Evolutionary conservation across 2,113 vertebrate species (phyloP).

Genomic region (Brachionichthys hirsutus): DNA sequence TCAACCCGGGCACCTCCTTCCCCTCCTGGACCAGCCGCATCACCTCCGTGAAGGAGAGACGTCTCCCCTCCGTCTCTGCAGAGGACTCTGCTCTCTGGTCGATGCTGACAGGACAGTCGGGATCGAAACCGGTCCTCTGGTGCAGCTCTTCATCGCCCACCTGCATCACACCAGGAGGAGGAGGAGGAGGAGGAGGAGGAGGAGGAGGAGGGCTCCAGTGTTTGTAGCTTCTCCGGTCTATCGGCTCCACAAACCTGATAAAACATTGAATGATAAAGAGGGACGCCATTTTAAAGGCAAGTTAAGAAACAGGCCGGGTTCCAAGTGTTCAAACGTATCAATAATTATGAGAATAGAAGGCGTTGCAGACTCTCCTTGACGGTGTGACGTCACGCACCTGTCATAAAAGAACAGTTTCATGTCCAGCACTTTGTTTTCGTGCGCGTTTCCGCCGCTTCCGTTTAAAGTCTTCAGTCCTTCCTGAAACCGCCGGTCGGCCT

Average conservation of each 20-base stretch:
- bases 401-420: conserved; percentile 75
- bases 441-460: neutral
- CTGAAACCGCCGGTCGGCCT: conserved; percentile 56
- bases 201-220: conserved; percentile 37
- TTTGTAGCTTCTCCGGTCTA: conserved; percentile 59
- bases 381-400: conserved; percentile 62
- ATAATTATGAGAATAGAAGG: too few relatives aligned
- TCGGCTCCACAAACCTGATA: conserved; percentile 77
- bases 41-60: conserved; percentile 76
- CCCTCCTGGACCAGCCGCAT: conserved; percentile 76
- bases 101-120: conserved; percentile 21
- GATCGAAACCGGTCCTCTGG: neutral
- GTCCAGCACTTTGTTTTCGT: conserved; percentile 38
- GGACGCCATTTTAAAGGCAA: neutral
- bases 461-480: conserved; percentile 51
- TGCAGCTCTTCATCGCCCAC: conserved; percentile 3
- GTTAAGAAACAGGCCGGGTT: neutral
- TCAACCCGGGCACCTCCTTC: conserved; percentile 72
- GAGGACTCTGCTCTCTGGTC: neutral
- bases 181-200: too few relatives aligned
- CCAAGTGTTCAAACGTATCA: too few relatives aligned
- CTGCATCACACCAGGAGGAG: neutral
- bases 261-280: too few relatives aligned
- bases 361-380: too few relatives aligned
- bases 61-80: conserved; percentile 2